Evolutionary conservation across 2,113 vertebrate genomes (phyloP).

Genomic region (Mungos mungo): DNA sequence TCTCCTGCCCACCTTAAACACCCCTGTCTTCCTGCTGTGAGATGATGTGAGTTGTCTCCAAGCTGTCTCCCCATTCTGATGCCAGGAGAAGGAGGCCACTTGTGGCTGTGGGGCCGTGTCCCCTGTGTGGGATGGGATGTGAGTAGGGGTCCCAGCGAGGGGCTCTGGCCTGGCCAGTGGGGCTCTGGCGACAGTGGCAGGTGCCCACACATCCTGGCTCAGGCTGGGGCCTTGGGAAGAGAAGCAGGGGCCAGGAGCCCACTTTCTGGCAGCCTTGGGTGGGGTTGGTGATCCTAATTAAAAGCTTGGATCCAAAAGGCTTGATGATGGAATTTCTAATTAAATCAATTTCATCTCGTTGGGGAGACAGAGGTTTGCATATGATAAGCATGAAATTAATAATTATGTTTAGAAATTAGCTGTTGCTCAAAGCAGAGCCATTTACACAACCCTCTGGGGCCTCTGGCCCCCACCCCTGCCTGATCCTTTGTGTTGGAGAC

Average conservation of each 20-base stretch:
- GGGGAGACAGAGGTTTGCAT: constrained; percentile 81
- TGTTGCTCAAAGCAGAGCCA: constrained; percentile 57
- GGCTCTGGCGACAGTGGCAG: background rate
- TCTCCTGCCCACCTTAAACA: background rate
- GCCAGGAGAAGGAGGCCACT: background rate
- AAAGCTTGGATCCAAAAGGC: constrained; percentile 82
- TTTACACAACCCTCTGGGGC: constrained; percentile 10
- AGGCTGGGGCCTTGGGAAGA: background rate
- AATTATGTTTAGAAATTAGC: constrained; percentile 81
- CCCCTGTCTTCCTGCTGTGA: background rate
- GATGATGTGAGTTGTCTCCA: fast-evolving
- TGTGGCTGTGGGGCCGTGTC: background rate
- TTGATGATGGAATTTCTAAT: constrained; percentile 86
- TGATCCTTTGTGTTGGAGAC: constrained; percentile 9
- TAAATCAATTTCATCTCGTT: constrained; percentile 86
- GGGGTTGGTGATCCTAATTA: constrained; percentile 80
- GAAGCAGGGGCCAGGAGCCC: background rate
- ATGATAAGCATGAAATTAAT: constrained; percentile 86
- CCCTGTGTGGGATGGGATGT: background rate
- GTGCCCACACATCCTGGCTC: background rate
- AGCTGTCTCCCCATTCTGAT: background rate
- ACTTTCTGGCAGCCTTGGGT: constrained; percentile 50
- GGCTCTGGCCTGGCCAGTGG: background rate
- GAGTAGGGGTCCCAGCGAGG: background rate
- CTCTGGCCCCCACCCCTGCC: background rate